Percentiles rank a stretch among this genome's conserved stretches.
These are phyloP conservation scores for Nesidiocoris tenuis DNA, from an alignment of 2,888 invertebrate species.

Conservation along the genomic window DNA sequence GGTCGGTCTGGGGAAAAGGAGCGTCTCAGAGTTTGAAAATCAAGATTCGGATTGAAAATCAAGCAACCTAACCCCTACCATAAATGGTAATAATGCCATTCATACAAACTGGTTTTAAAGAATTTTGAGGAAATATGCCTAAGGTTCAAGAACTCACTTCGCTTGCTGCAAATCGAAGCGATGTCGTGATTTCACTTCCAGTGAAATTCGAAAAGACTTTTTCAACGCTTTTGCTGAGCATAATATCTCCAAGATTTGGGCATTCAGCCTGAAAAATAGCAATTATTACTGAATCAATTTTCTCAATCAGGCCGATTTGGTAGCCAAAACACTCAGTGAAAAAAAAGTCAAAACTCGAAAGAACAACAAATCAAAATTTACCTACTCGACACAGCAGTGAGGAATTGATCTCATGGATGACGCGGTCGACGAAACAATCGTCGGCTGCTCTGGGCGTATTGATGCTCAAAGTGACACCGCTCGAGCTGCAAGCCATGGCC, in stretches of 20 bases:
- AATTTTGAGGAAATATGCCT: too few species aligned
- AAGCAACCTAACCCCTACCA: too few species aligned
- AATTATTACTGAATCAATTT: background rate
- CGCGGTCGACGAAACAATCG: slow-evolving; percentile 17
- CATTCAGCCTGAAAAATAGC: slow-evolving; percentile 22
- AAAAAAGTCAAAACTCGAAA: background rate
- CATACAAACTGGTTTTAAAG: too few species aligned
- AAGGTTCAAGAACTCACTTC: too few species aligned
- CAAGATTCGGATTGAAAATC: too few species aligned
- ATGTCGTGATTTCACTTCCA: background rate
- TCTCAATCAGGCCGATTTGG: background rate
- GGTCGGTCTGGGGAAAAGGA: background rate
- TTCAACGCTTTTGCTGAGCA: background rate
- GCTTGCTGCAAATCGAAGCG: background rate
- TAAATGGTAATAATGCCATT: too few species aligned
- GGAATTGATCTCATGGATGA: slow-evolving; percentile 5
- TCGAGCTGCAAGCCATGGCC: background rate
- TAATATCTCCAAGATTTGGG: background rate
- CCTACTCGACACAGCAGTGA: background rate
- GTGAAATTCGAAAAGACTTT: background rate
- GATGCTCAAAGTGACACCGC: background rate
- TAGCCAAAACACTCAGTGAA: too few species aligned
- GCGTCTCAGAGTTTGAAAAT: too few species aligned
- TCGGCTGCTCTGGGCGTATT: slow-evolving; percentile 4
- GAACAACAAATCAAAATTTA: background rate